Evolutionary conservation across 2,888 invertebrate genomes (phyloP).

Genomic region (Coronaproctus castanopsis): DNA sequence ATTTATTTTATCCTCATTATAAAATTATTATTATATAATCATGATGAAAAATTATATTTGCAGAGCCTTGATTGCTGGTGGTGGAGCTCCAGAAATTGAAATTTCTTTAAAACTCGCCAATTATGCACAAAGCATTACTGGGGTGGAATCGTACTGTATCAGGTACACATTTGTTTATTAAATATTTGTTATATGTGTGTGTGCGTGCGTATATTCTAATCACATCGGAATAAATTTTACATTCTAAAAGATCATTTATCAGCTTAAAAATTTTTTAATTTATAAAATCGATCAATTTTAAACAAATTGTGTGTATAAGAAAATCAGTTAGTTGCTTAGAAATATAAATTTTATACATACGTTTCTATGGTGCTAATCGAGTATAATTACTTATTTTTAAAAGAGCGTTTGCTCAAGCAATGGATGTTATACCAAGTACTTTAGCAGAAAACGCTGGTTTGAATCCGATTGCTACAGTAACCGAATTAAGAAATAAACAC

Average conservation of each 20-base stretch:
- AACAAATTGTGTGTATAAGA: too few relatives aligned
- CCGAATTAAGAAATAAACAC: constrained; percentile 84
- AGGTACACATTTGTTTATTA: constrained; percentile 22
- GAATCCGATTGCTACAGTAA: constrained; percentile 86
- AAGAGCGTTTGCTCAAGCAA: constrained; percentile 85
- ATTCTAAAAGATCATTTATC: too few relatives aligned
- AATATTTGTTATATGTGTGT: background rate
- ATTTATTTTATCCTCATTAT: too few relatives aligned
- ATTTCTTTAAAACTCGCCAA: constrained; percentile 65
- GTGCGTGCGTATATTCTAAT: background rate
- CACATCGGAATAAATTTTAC: too few relatives aligned
- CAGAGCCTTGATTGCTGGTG: constrained; percentile 76
- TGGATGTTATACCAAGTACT: constrained; percentile 83
- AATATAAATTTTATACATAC: too few relatives aligned
- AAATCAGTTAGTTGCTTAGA: background rate
- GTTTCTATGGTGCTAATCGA: too few relatives aligned
- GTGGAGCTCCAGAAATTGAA: constrained; percentile 94
- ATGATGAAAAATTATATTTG: too few relatives aligned
- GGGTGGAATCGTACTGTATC: constrained; percentile 88
- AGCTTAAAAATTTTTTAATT: too few relatives aligned
- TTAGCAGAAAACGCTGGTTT: constrained; percentile 81
- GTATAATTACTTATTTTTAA: too few relatives aligned
- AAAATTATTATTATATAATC: too few relatives aligned
- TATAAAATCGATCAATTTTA: too few relatives aligned
- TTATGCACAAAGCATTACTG: constrained; percentile 61